A percentile compares a stretch with the other conserved stretches of the same genome.
Conservation (phyloP, 2,888 invertebrate genomes). For the Parnassius mnemosyne region DNA sequence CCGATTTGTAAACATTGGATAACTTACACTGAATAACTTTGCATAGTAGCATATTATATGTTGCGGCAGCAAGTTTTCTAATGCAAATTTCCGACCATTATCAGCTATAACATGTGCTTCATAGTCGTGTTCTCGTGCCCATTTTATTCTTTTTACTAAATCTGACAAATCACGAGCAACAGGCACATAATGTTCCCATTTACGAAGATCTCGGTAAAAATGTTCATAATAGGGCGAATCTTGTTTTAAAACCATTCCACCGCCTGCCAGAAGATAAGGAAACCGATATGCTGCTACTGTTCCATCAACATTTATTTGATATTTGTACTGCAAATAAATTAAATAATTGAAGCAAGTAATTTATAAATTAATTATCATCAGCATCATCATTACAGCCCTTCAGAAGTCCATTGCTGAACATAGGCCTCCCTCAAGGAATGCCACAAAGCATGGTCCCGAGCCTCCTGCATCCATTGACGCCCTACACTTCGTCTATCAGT, state of each 20-base stretch:
- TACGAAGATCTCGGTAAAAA: slow-evolving; percentile 89
- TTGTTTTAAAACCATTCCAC: slow-evolving; percentile 94
- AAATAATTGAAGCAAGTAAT: neutral
- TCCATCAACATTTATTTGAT: slow-evolving; percentile 96
- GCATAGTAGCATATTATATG: slow-evolving; percentile 94
- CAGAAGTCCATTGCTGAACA: no score
- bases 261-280: slow-evolving; percentile 94
- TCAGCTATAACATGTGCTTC: slow-evolving; percentile 83
- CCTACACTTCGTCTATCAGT: no score
- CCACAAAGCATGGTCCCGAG: no score
- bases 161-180: slow-evolving; percentile 89
- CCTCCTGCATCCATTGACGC: no score
- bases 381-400: neutral
- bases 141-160: slow-evolving; percentile 87
- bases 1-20: slow-evolving; percentile 84
- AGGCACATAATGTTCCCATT: slow-evolving; percentile 91
- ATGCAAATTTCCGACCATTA: slow-evolving; percentile 85
- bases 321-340: slow-evolving; percentile 89
- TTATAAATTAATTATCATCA: neutral
- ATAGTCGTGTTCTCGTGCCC: slow-evolving; percentile 87
- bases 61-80: slow-evolving; percentile 89
- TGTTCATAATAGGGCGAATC: slow-evolving; percentile 97
- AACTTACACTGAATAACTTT: slow-evolving; percentile 65
- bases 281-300: slow-evolving; percentile 97
- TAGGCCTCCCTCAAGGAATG: no score